Evolutionary conservation across 30 jellyfish, hydroid and myxozoan genomes (phyloP), one percentile per base, ranked within the genome.

Genomic region (Hydractinia symbiolongicarpus): DNA sequence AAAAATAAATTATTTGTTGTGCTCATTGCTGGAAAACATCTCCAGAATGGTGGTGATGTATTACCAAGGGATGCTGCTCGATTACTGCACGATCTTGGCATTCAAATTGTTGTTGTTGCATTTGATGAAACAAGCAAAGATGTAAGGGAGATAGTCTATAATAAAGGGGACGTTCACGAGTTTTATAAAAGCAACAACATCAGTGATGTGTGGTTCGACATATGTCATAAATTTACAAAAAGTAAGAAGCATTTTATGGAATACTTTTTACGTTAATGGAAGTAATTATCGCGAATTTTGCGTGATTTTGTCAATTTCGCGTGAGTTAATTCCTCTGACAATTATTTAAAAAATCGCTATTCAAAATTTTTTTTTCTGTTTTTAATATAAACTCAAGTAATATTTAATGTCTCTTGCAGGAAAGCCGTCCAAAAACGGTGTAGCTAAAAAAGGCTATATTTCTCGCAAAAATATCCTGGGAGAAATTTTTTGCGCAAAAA

Each of bases 11-110:
- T 68, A 11, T 68, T 68, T 8, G 89, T 86, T 15, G 15, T 86
- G 21, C 60, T 86, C 50, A 76, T 83, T 54, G 56, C 82, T 20
- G 95, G 95, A 20, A 82, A 78, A 14, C 82, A 78, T 6, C 57
- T 40, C 5, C 40, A 52, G 10, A 20, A 19, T 10, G 67, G 55
- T 5, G 73, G 56, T 5, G 77, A 16, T 6, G 61, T 71, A 4
- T 16, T 9, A 8, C 89, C 89, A 8, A 55, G 61, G 53, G 89
- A 86, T 79, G 89, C 95, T 20, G 82, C 82, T 4, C 79, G 95
- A 14, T 62, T 73, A 57, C 81, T 86, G 13, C 78, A 72, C 9
- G 95, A 86, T 72, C 72, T 86, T 7, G 89, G 86, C 15, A 81
- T 79, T 61, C 69, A 78, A 30, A 67, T 81, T 5, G 40, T 86